phyloP scores from a whole-genome alignment of 2,113 vertebrate genomes.

The Pipra filicauda region DNA sequence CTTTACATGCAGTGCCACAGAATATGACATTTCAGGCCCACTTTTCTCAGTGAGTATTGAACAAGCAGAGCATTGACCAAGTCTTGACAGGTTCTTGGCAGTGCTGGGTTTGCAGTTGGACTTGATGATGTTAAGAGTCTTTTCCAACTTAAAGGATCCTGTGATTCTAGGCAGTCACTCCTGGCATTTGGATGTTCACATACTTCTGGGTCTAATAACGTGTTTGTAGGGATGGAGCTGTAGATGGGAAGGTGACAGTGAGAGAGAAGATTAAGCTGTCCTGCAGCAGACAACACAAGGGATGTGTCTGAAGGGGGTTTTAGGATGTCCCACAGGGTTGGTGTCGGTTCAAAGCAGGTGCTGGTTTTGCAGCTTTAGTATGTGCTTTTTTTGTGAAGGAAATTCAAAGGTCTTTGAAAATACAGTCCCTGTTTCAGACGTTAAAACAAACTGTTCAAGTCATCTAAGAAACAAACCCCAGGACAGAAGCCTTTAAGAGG shows the following conservation, averaged over 20 bases:
- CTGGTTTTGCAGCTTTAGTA: neutral
- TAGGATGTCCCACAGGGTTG: neutral
- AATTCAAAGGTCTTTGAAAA: neutral
- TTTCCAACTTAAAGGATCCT: neutral
- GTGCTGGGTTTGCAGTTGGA: neutral
- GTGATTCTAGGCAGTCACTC: neutral
- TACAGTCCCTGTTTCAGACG: accelerated
- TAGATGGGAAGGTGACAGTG: neutral
- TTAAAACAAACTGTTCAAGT: neutral
- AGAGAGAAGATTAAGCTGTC: neutral
- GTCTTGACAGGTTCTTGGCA: neutral
- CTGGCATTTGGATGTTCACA: neutral
- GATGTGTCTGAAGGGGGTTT: neutral
- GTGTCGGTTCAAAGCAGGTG: neutral
- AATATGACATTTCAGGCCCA: neutral
- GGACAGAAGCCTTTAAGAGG: neutral
- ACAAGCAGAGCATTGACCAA: neutral
- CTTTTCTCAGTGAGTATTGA: neutral
- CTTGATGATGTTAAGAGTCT: neutral
- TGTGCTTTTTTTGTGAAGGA: neutral
- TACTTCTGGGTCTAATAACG: neutral
- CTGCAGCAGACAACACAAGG: neutral
- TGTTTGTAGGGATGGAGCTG: neutral
- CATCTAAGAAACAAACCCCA: neutral
- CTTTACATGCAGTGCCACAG: neutral